phyloP scores from a whole-genome alignment of 2,797 vertebrate species.

The Numenius phaeopus region DNA sequence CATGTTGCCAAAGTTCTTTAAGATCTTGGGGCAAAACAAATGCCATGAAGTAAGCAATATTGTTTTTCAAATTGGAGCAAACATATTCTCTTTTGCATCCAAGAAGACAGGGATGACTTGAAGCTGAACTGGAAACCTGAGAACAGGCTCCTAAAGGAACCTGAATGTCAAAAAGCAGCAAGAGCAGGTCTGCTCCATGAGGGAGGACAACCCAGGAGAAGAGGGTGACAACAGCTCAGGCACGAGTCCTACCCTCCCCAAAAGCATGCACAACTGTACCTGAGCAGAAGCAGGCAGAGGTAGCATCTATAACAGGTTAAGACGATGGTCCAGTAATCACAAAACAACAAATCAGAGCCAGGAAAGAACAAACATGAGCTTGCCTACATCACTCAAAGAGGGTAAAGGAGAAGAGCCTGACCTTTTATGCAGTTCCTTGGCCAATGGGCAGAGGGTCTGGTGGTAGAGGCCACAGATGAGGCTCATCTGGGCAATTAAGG shows the following conservation, averaged over 20 bases:
- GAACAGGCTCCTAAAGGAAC: not conserved
- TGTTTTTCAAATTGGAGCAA: not conserved
- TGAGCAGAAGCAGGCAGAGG: not conserved
- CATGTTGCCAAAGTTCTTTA: not conserved
- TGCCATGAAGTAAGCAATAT: not conserved
- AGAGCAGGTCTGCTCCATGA: not conserved
- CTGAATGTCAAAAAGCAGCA: not conserved
- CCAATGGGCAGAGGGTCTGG: not conserved
- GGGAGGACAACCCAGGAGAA: not conserved
- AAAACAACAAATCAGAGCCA: not conserved
- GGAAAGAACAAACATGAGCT: not conserved
- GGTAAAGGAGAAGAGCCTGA: accelerated
- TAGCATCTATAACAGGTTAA: accelerated
- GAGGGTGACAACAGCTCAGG: not conserved
- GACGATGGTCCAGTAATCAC: accelerated
- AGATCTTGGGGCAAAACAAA: no score
- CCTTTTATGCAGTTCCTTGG: not conserved
- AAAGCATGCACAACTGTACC: accelerated
- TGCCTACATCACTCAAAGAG: accelerated
- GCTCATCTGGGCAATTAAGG: not conserved
- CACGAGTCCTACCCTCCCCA: not conserved
- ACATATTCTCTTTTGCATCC: not conserved
- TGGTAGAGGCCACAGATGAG: not conserved
- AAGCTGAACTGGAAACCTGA: not conserved
- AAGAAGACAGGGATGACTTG: not conserved